phyloP scores from a whole-genome alignment of 2,113 vertebrate species.

The Ardeotis arabs region DNA sequence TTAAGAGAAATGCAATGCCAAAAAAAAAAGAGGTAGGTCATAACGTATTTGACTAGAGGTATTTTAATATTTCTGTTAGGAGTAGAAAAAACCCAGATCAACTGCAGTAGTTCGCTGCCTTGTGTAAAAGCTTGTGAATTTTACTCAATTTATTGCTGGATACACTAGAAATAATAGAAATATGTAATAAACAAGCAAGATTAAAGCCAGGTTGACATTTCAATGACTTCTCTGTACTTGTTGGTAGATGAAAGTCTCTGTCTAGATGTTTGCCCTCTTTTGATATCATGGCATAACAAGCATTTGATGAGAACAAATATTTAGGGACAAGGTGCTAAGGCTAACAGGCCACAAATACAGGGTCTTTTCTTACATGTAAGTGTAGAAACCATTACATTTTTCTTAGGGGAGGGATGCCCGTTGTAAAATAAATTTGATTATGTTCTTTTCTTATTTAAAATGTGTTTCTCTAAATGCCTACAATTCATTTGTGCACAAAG shows the following conservation, averaged over 20 bases:
- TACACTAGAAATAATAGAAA: background rate
- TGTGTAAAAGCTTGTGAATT: background rate
- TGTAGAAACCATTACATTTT: background rate
- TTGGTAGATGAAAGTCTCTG: background rate
- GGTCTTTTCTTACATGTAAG: background rate
- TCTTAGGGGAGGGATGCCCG: background rate
- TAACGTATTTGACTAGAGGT: background rate
- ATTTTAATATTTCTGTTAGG: background rate
- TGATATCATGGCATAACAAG: background rate
- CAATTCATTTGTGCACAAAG: background rate
- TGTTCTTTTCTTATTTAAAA: background rate
- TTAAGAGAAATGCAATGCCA: background rate
- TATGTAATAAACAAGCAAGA: background rate
- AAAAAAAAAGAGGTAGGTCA: background rate
- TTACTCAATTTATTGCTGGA: background rate
- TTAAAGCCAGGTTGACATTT: slow-evolving; percentile 5
- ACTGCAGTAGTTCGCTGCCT: background rate
- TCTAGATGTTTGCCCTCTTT: background rate
- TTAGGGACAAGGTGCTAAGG: background rate
- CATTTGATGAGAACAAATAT: background rate
- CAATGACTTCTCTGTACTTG: background rate
- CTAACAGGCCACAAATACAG: background rate
- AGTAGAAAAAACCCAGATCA: background rate
- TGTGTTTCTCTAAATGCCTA: background rate
- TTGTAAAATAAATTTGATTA: background rate